Base-by-base conservation (phyloP, 2,888 invertebrate species). In the Cyaniris semiargus region DNA sequence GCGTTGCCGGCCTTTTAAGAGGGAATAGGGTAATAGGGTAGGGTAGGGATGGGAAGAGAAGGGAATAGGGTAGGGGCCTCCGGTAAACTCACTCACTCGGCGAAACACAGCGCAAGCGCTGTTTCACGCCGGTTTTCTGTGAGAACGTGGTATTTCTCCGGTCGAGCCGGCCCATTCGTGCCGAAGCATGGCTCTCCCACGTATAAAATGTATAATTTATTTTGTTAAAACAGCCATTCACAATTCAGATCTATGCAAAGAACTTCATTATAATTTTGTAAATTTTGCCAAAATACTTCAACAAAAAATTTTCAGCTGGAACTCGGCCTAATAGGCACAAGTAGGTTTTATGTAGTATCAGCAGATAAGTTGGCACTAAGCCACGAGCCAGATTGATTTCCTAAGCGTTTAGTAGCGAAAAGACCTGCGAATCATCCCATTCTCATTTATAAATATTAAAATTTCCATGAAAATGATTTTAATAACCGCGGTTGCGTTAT, bases 391-490 rank as follows among this genome's bases (percentile, higher is more conserved):
- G 66, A 66, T 66, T 27, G 66, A 66, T 66, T 66, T 66, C 66
- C 23, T 60, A 21, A 66, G 66, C 66, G 27, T 66, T 66, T 66
- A 66, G 15, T 23, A 23, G 60, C 18, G 27, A 27, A 66, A 66
- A 66, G 66, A 31, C 27, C 27, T 23, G 60, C 60, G 10, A 10
- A 60, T 23, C 66, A 66, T 66, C 27, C 10, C 6, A 31, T 31
- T 15, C 66, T 66, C 66, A 66, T 66, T 60, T 66, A 66, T 66
- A 31, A 66, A 66, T 66, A 66, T 66, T 66, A 66, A 66, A 66
- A 66, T 27, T 23, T 66, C 13, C 23, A 4, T 66, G 4, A 66
- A 66, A 66, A 21, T 58, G 0, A 53, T 53, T 53, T 53, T 18
- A 18, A 53, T 53, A 18, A 53, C 1, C 15, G 1, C 53, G n/a